Percentiles rank a stretch among this genome's conserved stretches.
These are phyloP conservation scores for Ahaetulla prasina DNA, from an alignment of 2,113 vertebrate species.

Conservation along the genomic window DNA sequence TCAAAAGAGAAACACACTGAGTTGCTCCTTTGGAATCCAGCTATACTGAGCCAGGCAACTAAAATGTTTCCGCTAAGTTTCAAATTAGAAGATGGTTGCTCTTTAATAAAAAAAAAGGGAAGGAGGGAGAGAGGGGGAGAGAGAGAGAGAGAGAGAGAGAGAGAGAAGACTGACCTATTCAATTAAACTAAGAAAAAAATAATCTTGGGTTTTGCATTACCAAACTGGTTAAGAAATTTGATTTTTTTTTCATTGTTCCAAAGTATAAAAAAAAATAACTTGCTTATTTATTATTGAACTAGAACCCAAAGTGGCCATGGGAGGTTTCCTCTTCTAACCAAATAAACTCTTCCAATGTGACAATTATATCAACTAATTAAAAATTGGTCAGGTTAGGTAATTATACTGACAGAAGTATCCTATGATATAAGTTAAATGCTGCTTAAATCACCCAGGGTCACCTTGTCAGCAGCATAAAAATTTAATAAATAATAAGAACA, in stretches of 20 bases:
- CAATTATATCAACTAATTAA: neutral
- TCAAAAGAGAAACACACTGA: neutral
- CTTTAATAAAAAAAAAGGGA: neutral
- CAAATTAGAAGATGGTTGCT: neutral
- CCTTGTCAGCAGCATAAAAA: neutral
- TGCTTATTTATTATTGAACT: neutral
- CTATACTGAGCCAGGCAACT: neutral
- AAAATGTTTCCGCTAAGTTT: neutral
- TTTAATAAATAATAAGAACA: neutral
- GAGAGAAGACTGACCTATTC: neutral
- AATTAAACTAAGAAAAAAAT: neutral
- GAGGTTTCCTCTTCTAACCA: neutral
- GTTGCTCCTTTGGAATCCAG: neutral
- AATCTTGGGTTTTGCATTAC: neutral
- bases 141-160: neutral
- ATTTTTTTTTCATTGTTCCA: neutral
- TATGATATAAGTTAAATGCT: conserved; percentile 3
- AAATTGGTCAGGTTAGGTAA: neutral
- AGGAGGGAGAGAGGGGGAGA: neutral
- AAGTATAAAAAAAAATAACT: neutral
- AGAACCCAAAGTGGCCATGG: neutral
- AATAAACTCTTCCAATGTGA: neutral
- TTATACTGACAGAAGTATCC: neutral
- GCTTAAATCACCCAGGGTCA: neutral
- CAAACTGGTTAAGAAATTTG: neutral